Evolutionary conservation across 2,113 vertebrate genomes (phyloP).

Genomic region (Aplodontia rufa): DNA sequence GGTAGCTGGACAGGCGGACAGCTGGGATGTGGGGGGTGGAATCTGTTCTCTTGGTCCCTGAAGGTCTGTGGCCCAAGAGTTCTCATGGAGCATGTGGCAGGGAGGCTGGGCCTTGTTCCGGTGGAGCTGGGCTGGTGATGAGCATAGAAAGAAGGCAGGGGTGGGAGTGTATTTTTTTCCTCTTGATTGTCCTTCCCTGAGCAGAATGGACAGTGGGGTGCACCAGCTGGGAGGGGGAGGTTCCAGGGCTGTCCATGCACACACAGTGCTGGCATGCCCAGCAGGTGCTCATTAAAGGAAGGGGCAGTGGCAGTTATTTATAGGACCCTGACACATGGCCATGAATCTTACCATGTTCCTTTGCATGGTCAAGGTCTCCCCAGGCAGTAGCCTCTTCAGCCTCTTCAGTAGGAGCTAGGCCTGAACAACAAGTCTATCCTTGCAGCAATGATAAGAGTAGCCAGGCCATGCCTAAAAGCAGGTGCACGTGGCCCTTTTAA

Average conservation of each 20-base stretch:
- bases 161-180: neutral
- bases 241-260: neutral
- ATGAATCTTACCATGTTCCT: neutral
- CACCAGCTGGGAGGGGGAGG: neutral
- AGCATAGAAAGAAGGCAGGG: neutral
- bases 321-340: neutral
- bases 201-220: neutral
- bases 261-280: neutral
- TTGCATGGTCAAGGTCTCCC: neutral
- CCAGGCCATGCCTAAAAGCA: neutral
- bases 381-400: rapidly evolving
- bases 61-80: neutral
- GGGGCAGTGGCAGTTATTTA: neutral
- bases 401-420: neutral
- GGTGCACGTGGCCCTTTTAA: neutral
- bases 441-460: neutral
- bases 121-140: neutral
- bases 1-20: slow-evolving; percentile 52
- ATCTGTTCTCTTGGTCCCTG: neutral
- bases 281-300: neutral
- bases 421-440: neutral
- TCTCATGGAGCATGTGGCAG: neutral
- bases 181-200: neutral
- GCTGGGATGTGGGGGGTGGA: slow-evolving; percentile 38
- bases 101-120: neutral